Conservation (phyloP, 2,888 invertebrate species). For the Polydrusus cervinus region DNA sequence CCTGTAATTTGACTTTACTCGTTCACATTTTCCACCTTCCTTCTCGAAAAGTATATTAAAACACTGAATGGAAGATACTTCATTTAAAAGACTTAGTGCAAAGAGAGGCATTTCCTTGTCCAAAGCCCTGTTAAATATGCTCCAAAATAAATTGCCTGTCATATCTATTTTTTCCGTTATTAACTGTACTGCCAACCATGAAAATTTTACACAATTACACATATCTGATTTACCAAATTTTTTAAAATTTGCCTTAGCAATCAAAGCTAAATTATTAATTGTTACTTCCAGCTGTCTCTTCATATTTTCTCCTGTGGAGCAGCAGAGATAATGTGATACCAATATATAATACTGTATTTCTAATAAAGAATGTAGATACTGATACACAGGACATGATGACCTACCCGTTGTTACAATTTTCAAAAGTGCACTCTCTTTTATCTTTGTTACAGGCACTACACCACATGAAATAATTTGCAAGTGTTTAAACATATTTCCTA, state of each 20-base stretch:
- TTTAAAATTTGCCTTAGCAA: conserved; percentile 59
- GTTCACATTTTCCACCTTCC: conserved; percentile 50
- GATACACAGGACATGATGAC: conserved; percentile 58
- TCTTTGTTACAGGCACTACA: conserved; percentile 51
- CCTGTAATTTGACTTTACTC: conserved; percentile 61
- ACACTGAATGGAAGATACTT: conserved; percentile 60
- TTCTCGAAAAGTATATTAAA: conserved; percentile 54
- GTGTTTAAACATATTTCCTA: conserved; percentile 47
- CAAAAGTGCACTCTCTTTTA: conserved; percentile 58
- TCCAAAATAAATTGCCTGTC: conserved; percentile 63
- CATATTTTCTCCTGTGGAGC: conserved; percentile 47
- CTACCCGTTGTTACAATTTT: conserved; percentile 56
- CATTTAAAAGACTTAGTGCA: conserved; percentile 62
- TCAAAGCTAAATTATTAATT: conserved; percentile 61
- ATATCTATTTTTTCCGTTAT: conserved; percentile 57
- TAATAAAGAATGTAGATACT: conserved; percentile 62
- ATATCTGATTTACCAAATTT: conserved; percentile 26
- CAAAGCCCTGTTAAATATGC: conserved; percentile 62
- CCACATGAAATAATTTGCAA: conserved; percentile 52
- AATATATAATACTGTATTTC: conserved; percentile 61
- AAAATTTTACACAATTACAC: conserved; percentile 63
- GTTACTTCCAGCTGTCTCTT: conserved; percentile 56
- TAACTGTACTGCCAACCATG: conserved; percentile 64
- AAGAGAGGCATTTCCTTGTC: conserved; percentile 62
- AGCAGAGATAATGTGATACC: conserved; percentile 55